Conservation (phyloP, 2,797 vertebrate species). For the Momotus momota region DNA sequence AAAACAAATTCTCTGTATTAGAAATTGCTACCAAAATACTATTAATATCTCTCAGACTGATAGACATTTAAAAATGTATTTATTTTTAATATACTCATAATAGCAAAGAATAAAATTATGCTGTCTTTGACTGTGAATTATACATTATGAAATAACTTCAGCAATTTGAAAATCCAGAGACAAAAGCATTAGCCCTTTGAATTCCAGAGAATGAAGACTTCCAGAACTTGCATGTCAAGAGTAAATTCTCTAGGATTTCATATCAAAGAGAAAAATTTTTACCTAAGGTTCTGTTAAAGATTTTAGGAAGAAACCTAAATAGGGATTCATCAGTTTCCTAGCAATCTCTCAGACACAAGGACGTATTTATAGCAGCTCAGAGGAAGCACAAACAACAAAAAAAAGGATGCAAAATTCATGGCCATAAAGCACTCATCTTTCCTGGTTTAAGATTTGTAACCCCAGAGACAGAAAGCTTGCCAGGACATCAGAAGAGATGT, state of each 20-base stretch:
- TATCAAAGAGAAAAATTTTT: conserved; percentile 58
- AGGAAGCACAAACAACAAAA: not conserved
- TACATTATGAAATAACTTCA: not conserved
- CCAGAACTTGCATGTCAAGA: conserved; percentile 50
- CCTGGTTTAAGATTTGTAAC: conserved; percentile 29
- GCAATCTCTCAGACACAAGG: not conserved
- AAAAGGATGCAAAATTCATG: not conserved
- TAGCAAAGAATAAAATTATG: not conserved
- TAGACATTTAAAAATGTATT: not conserved
- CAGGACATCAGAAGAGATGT: conserved; percentile 17
- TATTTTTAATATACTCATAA: not conserved
- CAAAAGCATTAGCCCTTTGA: not conserved
- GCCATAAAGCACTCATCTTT: conserved; percentile 23
- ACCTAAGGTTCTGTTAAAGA: conserved; percentile 18
- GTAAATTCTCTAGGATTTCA: conserved; percentile 57
- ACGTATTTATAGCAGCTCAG: not conserved
- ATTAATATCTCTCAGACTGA: not conserved
- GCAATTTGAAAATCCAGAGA: not conserved
- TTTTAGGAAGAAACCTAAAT: not conserved
- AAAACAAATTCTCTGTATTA: not conserved
- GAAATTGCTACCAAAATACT: not conserved
- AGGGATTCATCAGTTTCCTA: not conserved
- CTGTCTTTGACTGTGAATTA: not conserved
- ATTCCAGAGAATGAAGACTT: conserved; percentile 52
- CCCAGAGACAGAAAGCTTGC: not conserved